phyloP scores from a whole-genome alignment of 2,888 invertebrate genomes.

The Drosophila monieri region DNA sequence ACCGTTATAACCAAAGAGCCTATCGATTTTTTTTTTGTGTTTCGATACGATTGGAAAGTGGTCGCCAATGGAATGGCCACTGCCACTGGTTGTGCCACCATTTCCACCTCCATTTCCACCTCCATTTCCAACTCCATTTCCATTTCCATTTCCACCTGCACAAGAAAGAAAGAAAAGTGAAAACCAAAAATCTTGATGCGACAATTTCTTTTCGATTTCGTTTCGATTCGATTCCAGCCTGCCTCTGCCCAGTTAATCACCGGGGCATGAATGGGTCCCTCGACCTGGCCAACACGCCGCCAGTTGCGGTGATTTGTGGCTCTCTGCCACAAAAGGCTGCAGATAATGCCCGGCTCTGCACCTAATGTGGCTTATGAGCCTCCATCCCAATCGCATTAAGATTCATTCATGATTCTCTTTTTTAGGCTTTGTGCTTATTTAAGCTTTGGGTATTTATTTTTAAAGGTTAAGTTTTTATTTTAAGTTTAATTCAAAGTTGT shows the following conservation, averaged over 20 bases:
- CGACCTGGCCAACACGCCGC: neutral
- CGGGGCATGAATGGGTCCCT: slow-evolving; percentile 9
- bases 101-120: slow-evolving; percentile 22
- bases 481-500: no score
- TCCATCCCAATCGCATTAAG: no score
- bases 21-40: neutral
- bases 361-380: neutral
- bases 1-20: slow-evolving; percentile 30
- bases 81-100: slow-evolving; percentile 7
- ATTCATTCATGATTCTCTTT: no score
- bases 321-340: neutral
- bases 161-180: slow-evolving; percentile 71
- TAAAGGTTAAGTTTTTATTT: no score
- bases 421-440: no score
- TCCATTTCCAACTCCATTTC: slow-evolving; percentile 28
- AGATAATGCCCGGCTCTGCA: neutral
- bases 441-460: no score
- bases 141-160: slow-evolving; percentile 17
- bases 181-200: slow-evolving; percentile 64
- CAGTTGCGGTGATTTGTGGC: neutral
- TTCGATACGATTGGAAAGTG: slow-evolving; percentile 69
- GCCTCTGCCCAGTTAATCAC: slow-evolving; percentile 49
- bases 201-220: slow-evolving; percentile 54
- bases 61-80: slow-evolving; percentile 45
- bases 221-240: slow-evolving; percentile 52